Evolutionary conservation across 1,140 invertebrate species (phyloP), one percentile per base, ranked within the genome.

Genomic region (Reticulitermes speratus): DNA sequence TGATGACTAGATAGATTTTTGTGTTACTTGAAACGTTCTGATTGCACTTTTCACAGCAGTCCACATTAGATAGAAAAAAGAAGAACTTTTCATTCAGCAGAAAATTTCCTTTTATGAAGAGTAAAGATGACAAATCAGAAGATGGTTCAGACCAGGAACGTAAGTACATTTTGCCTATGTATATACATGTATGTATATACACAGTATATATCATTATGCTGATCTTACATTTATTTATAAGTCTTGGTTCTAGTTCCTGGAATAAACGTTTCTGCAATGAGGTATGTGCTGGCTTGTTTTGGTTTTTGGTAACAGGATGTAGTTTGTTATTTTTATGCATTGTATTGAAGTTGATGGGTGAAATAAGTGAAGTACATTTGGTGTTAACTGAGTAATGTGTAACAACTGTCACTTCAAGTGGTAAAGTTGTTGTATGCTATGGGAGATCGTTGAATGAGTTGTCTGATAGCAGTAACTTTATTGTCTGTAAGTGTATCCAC

Each of bases 31-130:
- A 65, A 65, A 23, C 21, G 6, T n/a, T 65, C 25, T 65, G 16
- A 65, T 65, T 65, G 19, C 19, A 23, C n/a, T 85, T 59, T 32
- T 38, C 30, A 75, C 45, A 97, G 95, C 96, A 97, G 94, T 98
- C 97, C 88, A 98, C 97, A 21, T 93, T 98, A 90, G 97, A 98
- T 91, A 94, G 97, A 89, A 98, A 98, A 93, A 99, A 99, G 94
- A 99, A 99, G 91, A 98, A 98, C 90, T 97, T 99, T 90, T 98
- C 97, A 87, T 99, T 99, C 92, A 99, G 98, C 90, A 94, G 98
- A 90, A 98, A 97, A 92, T 99, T 99, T 92, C 98, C 98, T 30
- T 99, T 99, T 91, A 98, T 99, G 96, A 97, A 97, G 94, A 99
- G 98, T 92, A 97, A 98, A 93, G 98, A 99, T 90, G 97, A 98